phyloP scores from a whole-genome alignment of 2,797 vertebrate species.

The Lemur catta region DNA sequence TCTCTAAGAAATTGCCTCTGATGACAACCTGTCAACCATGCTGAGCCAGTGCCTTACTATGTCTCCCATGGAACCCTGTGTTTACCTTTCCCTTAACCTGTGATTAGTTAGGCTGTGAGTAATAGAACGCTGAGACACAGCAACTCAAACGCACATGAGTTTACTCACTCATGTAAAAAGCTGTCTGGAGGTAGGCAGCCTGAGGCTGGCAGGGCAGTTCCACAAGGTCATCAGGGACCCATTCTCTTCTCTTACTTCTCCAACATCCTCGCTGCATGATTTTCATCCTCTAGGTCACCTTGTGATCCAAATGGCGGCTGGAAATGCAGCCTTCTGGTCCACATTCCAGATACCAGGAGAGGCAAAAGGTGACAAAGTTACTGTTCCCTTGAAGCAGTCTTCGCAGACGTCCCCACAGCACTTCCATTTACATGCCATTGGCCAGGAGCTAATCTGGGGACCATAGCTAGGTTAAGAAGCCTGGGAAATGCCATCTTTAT shows the following conservation, averaged over 20 bases:
- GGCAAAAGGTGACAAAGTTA: no score
- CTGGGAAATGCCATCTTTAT: neutral
- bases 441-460: neutral
- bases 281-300: neutral
- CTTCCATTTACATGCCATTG: neutral
- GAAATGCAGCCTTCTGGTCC: neutral
- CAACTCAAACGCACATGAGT: neutral
- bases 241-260: neutral
- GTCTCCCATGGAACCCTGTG: neutral
- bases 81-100: neutral
- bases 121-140: neutral
- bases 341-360: neutral
- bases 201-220: neutral
- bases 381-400: neutral
- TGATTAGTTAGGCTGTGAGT: neutral
- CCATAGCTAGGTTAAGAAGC: neutral
- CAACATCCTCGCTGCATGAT: neutral
- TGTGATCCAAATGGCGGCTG: neutral
- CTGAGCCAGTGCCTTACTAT: neutral
- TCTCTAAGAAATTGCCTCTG: neutral
- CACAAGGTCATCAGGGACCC: neutral
- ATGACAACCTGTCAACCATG: neutral
- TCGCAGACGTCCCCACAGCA: neutral
- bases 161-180: neutral
- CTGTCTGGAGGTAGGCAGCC: neutral